Percentiles rank a stretch among this genome's conserved stretches.
These are phyloP conservation scores for Callyntrura guangdongensis DNA, from an alignment of 2,888 invertebrate species.

Conservation along the genomic window DNA sequence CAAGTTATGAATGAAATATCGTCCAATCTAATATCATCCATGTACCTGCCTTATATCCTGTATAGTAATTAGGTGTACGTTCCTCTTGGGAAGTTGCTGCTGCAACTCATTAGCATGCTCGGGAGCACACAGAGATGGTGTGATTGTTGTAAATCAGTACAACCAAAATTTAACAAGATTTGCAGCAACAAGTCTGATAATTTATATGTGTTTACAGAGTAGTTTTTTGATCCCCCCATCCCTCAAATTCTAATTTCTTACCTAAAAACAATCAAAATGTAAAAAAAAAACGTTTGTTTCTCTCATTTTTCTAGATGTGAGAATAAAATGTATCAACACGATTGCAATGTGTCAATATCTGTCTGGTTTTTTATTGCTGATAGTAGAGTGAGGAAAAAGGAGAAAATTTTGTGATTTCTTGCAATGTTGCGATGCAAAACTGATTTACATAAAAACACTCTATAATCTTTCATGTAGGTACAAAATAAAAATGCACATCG, in stretches of 20 bases:
- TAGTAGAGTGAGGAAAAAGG: not conserved
- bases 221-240: no score
- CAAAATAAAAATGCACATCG: not conserved
- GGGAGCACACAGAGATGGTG: not conserved
- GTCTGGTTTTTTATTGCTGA: not conserved
- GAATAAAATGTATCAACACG: not conserved
- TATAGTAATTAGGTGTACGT: not conserved
- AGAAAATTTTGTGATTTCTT: conserved; percentile 9
- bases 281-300: not conserved
- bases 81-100: conserved; percentile 5
- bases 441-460: conserved; percentile 11
- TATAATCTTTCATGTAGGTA: not conserved
- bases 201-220: not conserved
- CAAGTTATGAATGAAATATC: conserved; percentile 44
- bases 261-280: not conserved
- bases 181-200: not conserved
- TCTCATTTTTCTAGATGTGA: not conserved
- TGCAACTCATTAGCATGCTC: conserved; percentile 18
- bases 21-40: not conserved
- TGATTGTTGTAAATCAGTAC: not conserved
- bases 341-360: not conserved
- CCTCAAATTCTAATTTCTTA: not conserved
- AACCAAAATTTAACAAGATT: not conserved
- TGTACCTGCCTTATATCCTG: not conserved
- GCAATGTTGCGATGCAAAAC: not conserved